Evolutionary conservation across 2,888 invertebrate species (phyloP).

Genomic region (Melinaea menophilus): DNA sequence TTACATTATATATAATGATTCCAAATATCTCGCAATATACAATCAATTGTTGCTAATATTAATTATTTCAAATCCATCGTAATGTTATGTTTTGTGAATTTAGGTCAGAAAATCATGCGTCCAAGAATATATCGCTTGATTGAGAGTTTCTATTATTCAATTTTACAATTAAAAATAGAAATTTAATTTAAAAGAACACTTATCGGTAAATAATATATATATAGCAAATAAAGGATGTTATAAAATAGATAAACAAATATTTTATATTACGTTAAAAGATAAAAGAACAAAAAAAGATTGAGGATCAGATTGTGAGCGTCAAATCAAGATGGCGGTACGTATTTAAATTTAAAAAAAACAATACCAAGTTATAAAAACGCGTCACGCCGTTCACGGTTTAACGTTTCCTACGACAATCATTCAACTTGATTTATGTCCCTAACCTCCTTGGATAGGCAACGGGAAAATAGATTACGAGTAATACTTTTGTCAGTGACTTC

Average conservation of each 20-base stretch:
- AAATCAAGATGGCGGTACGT: constrained; percentile 8
- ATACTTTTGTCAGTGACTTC: background rate
- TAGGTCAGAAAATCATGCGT: constrained; percentile 42
- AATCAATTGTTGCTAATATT: constrained; percentile 2
- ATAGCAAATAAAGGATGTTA: no score
- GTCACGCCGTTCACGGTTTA: constrained; percentile 42
- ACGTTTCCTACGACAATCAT: constrained; percentile 51
- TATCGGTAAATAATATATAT: no score
- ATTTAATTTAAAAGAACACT: no score
- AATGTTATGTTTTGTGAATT: constrained; percentile 57
- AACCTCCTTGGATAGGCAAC: constrained; percentile 35
- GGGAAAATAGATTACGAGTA: constrained; percentile 31
- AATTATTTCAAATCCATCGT: constrained; percentile 49
- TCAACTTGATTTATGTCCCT: constrained; percentile 56
- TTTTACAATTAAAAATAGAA: no score
- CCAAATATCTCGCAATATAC: background rate
- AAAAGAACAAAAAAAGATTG: no score
- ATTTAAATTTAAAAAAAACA: constrained; percentile 10
- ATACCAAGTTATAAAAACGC: constrained; percentile 46
- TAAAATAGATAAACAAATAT: no score
- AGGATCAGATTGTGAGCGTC: background rate
- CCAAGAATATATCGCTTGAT: constrained; percentile 16
- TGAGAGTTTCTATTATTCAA: constrained; percentile 3
- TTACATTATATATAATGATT: no score
- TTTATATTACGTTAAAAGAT: no score